Evolutionary conservation across 2,797 vertebrate species (phyloP).

Genomic region (Anguilla megastoma): DNA sequence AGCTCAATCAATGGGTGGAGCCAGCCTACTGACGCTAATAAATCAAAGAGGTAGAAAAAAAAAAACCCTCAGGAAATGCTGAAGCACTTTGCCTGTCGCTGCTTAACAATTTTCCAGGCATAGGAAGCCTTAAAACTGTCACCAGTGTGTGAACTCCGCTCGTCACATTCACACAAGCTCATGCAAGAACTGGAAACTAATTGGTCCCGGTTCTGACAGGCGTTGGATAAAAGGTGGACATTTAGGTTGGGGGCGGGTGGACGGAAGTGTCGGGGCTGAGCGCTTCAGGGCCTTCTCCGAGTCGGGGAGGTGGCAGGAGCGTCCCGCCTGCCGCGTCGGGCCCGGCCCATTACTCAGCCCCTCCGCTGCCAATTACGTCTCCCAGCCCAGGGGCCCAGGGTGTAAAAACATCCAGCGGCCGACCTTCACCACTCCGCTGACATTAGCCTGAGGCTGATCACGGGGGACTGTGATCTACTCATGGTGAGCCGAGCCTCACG

Average conservation of each 20-base stretch:
- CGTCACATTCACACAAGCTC: not conserved
- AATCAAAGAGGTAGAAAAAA: not conserved
- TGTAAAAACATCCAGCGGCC: constrained; percentile 25
- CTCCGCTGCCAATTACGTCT: constrained; percentile 29
- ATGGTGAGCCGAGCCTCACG: too few relatives aligned
- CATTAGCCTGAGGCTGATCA: not conserved
- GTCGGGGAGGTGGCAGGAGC: not conserved
- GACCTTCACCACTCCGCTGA: not conserved
- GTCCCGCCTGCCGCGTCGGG: constrained; percentile 20
- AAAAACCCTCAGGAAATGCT: not conserved
- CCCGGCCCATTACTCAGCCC: constrained; percentile 14
- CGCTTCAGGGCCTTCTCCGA: not conserved
- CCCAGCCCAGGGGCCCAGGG: not conserved
- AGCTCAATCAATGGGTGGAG: not conserved
- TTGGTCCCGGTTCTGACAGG: constrained; percentile 19
- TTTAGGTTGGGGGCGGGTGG: not conserved
- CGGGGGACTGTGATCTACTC: not conserved
- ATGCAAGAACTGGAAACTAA: constrained; percentile 16
- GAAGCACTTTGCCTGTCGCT: not conserved
- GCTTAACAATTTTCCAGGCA: not conserved
- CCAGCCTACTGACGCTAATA: not conserved
- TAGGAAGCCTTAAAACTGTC: not conserved
- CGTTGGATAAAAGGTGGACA: constrained; percentile 23
- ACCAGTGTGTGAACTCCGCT: not conserved
- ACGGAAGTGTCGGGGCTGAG: not conserved